These are phyloP conservation scores for Campaea margaritaria DNA, from an alignment of 2,888 invertebrate genomes.

Conservation along the genomic window DNA sequence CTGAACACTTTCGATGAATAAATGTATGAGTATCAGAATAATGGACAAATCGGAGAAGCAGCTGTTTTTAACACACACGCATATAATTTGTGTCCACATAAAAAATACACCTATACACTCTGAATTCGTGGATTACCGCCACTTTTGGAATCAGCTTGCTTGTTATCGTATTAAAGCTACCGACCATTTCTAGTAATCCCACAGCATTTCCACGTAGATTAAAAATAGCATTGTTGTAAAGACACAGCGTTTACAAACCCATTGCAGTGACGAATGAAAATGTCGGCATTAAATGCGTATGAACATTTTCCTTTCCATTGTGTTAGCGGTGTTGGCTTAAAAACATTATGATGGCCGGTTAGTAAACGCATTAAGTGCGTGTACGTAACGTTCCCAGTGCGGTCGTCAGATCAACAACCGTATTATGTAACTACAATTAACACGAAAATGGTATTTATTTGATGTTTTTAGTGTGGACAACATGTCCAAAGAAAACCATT, in stretches of 20 bases:
- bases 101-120: too few relatives aligned
- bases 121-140: too few relatives aligned
- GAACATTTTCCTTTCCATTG: constrained; percentile 47
- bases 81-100: too few relatives aligned
- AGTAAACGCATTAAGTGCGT: neutral
- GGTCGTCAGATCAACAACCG: too few relatives aligned
- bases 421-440: too few relatives aligned
- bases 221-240: constrained; percentile 62
- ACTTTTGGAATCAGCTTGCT: too few relatives aligned
- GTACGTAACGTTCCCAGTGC: neutral
- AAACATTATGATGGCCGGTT: constrained; percentile 5
- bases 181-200: neutral
- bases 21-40: neutral
- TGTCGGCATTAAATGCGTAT: constrained; percentile 45
- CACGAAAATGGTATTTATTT: too few relatives aligned
- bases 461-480: too few relatives aligned
- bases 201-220: constrained; percentile 49
- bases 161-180: too few relatives aligned
- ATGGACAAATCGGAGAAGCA: too few relatives aligned
- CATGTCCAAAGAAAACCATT: too few relatives aligned
- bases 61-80: neutral
- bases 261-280: constrained; percentile 48
- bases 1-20: neutral
- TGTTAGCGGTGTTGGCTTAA: constrained; percentile 1
- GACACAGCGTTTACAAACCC: constrained; percentile 61